Conservation (phyloP, 2,797 vertebrate genomes). For the Eulemur mongoz region DNA sequence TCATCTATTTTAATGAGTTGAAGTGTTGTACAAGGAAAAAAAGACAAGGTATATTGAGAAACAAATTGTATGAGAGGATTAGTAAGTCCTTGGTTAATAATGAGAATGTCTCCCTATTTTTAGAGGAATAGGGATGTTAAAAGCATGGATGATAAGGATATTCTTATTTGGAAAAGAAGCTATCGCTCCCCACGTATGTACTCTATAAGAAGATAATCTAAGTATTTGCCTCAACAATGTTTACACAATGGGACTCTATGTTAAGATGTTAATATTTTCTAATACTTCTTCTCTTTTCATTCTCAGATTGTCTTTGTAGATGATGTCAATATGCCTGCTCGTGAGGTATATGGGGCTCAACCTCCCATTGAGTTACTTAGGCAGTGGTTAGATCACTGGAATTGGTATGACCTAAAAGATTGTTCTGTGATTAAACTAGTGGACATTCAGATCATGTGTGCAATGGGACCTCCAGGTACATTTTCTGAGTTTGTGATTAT, state of each 20-base stretch:
- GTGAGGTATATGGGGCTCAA: conserved; percentile 94
- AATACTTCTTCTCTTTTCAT: background rate
- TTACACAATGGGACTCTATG: background rate
- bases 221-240: background rate
- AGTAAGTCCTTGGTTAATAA: background rate
- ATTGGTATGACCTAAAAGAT: conserved; percentile 95
- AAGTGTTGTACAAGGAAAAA: background rate
- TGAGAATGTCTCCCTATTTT: background rate
- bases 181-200: background rate
- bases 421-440: conserved; percentile 91
- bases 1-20: background rate
- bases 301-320: conserved; percentile 94
- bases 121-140: background rate
- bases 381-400: conserved; percentile 95
- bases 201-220: background rate
- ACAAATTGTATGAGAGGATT: background rate
- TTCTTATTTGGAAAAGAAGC: conserved; percentile 13
- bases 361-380: conserved; percentile 94
- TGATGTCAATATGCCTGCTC: conserved; percentile 95
- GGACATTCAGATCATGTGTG: conserved; percentile 93
- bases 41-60: background rate
- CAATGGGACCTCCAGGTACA: conserved; percentile 95
- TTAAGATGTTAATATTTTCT: background rate
- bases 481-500: background rate
- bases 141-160: background rate